Evolutionary conservation across 2,888 invertebrate genomes (phyloP).

Genomic region (Xestia xanthographa): DNA sequence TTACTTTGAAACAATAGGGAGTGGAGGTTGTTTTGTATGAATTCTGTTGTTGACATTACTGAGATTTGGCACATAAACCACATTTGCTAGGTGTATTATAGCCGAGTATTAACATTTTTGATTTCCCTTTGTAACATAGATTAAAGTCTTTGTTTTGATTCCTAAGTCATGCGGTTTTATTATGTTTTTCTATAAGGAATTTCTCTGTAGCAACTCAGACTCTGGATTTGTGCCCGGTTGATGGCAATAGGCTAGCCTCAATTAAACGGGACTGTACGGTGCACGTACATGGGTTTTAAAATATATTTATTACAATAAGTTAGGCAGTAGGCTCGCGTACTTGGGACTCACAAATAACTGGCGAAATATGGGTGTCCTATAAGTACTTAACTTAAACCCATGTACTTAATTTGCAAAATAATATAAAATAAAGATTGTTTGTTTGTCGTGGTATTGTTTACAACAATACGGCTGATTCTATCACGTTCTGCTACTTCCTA

Average conservation of each 20-base stretch:
- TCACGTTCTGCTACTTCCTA: neutral
- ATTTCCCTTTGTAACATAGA: neutral
- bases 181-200: neutral
- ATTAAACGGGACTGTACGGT: neutral
- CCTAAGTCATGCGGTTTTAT: neutral
- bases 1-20: slow-evolving; percentile 14
- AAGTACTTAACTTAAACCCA: neutral
- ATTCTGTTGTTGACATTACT: neutral
- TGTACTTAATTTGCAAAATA: neutral
- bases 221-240: neutral
- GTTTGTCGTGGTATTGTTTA: neutral
- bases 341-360: neutral
- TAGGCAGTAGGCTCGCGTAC: too few relatives aligned
- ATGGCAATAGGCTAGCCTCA: neutral
- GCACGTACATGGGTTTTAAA: too few relatives aligned
- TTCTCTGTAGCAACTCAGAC: neutral
- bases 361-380: neutral
- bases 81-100: neutral
- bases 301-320: too few relatives aligned
- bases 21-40: slow-evolving; percentile 14
- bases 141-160: neutral
- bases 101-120: neutral
- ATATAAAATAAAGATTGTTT: neutral
- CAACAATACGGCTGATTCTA: neutral
- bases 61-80: neutral